Percentiles rank a stretch among this genome's conserved stretches.
These are phyloP conservation scores for Drosophila fulvimacula DNA, from an alignment of 2,888 invertebrate genomes.

Conservation along the genomic window DNA sequence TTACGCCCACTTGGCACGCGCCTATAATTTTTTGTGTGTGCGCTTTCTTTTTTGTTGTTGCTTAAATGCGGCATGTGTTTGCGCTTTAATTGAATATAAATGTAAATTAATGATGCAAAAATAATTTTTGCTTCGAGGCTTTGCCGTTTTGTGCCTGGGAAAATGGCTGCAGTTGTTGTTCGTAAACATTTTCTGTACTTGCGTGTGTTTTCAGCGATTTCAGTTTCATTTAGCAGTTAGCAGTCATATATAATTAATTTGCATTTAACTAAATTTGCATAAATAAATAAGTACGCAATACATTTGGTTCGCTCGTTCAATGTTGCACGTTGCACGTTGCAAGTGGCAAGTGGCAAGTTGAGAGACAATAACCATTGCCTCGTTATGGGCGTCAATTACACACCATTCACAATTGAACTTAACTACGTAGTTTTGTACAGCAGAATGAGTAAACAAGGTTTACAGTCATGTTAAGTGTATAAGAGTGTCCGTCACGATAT, in stretches of 20 bases:
- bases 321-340: conserved; percentile 15
- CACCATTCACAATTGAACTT: conserved; percentile 42
- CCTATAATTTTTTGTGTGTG: conserved; percentile 29
- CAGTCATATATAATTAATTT: conserved; percentile 76
- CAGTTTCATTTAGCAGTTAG: conserved; percentile 58
- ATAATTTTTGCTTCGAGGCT: conserved; percentile 77
- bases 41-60: not conserved
- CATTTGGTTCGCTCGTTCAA: conserved; percentile 44
- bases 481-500: conserved; percentile 20
- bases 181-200: conserved; percentile 62
- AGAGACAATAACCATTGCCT: conserved; percentile 39
- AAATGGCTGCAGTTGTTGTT: conserved; percentile 29
- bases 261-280: conserved; percentile 79
- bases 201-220: conserved; percentile 48
- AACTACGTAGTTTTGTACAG: conserved; percentile 39
- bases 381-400: conserved; percentile 29
- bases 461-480: conserved; percentile 32
- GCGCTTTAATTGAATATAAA: conserved; percentile 79
- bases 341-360: conserved; percentile 24
- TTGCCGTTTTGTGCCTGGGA: conserved; percentile 39
- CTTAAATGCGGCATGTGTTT: conserved; percentile 62
- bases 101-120: conserved; percentile 80
- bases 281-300: conserved; percentile 74
- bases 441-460: conserved; percentile 6
- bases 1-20: conserved; percentile 62